phyloP scores from a whole-genome alignment of 2,888 invertebrate species.

The Amphimallon solstitiale region DNA sequence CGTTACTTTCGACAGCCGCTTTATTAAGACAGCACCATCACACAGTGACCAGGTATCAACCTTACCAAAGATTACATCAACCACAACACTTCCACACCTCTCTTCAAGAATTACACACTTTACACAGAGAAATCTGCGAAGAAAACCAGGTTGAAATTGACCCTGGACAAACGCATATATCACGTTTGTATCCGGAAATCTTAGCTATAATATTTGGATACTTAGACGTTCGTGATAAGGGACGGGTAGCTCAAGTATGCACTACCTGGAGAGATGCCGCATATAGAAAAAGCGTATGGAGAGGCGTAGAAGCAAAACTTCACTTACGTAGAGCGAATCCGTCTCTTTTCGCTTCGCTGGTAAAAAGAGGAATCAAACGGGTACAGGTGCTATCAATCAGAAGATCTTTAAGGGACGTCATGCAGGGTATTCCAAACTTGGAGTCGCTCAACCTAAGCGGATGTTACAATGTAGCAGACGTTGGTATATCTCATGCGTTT shows the following conservation, averaged over 20 bases:
- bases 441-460: conserved; percentile 91
- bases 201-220: conserved; percentile 91
- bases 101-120: conserved; percentile 58
- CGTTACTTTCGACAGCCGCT: conserved; percentile 65
- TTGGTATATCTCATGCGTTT: conserved; percentile 85
- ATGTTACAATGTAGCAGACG: conserved; percentile 92
- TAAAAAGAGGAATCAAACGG: conserved; percentile 86
- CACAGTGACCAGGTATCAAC: conserved; percentile 64
- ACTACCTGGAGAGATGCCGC: conserved; percentile 91
- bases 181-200: conserved; percentile 91
- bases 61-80: conserved; percentile 75
- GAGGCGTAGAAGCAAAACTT: conserved; percentile 90
- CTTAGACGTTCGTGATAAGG: conserved; percentile 88
- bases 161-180: conserved; percentile 74
- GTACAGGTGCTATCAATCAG: conserved; percentile 90
- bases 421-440: conserved; percentile 85
- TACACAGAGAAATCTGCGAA: conserved; percentile 50
- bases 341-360: conserved; percentile 85
- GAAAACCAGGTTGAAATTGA: conserved; percentile 49
- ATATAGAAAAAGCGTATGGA: conserved; percentile 93
- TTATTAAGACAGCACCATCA: conserved; percentile 66
- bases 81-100: conserved; percentile 67
- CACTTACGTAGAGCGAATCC: conserved; percentile 87
- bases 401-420: conserved; percentile 84
- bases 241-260: conserved; percentile 90